Conservation (phyloP, 2,113 vertebrate species). For the Dasypus novemcinctus region DNA sequence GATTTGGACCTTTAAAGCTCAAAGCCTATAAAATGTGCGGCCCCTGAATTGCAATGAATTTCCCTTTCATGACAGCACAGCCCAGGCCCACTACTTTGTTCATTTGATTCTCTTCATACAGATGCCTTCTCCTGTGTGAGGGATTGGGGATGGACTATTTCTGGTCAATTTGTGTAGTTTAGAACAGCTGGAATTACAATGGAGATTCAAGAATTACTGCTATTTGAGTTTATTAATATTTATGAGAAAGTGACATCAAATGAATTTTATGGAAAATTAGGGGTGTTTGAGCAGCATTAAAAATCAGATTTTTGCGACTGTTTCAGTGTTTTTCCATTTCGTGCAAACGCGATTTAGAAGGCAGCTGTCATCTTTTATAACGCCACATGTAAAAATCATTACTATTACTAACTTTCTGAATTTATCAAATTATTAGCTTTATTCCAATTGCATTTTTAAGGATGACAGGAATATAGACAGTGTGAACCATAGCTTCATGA, state of each 20-base stretch:
- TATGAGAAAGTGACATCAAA: constrained; percentile 14
- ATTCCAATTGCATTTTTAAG: not conserved
- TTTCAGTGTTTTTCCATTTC: not conserved
- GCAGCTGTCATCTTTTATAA: not conserved
- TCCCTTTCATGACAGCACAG: not conserved
- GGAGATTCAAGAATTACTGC: not conserved
- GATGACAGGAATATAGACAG: not conserved
- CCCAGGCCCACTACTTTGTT: not conserved
- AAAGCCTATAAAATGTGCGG: not conserved
- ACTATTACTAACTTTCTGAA: not conserved
- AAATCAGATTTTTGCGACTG: not conserved
- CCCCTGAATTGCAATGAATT: not conserved
- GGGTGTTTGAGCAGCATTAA: not conserved
- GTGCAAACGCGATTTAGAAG: constrained; percentile 7
- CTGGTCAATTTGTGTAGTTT: not conserved
- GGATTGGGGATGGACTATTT: not conserved
- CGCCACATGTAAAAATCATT: not conserved
- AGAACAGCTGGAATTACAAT: not conserved
- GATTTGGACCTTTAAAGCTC: not conserved
- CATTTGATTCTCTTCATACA: not conserved
- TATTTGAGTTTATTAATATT: constrained; percentile 30
- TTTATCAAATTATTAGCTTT: constrained; percentile 35
- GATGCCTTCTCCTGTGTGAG: not conserved
- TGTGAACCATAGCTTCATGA: not conserved
- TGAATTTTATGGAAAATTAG: constrained; percentile 17